Evolutionary conservation across 2,888 invertebrate species (phyloP), one percentile per base, ranked within the genome.

Genomic region (Teleiodes luculella): DNA sequence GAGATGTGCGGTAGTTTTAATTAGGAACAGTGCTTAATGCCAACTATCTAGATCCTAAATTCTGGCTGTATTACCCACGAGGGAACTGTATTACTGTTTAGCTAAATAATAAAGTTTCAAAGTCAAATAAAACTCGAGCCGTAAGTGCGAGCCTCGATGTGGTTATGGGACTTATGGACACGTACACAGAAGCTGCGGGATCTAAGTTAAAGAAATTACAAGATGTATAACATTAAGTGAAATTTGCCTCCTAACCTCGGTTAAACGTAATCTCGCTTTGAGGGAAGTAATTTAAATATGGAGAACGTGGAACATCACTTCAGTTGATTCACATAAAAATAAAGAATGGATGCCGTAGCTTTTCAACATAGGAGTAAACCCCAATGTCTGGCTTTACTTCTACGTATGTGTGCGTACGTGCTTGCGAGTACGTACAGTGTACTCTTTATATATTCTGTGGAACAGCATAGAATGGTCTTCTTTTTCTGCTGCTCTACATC

Each of bases 271-370:
- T 73, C 67, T 61, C 60, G 60, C 65, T 67, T 66, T 66, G 65
- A 70, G 69, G 60, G 66, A 69, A 67, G 69, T 72, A 66, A 70
- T 72, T 74, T 68, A 65, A 71, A 74, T 70, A 68, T 66, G 63
- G 57, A 61, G 61, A 58, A 43, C 4, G 57, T 35, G 18, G 33
- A 13, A 31, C 33, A 18, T 48, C 1, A 10, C 20, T 48, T 35
- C 35, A 20, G 48, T 16, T 20, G 20, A 18, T 31, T 20, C 31
- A 31, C 3, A 13, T 11, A 24, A 24, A 41, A 18, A 4, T 8
- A 1, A n/a, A n/a, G 1, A 41, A 20, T 41, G 18, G 11, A 6
- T 1, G 3, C 10, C 11, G 2, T 6, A 33, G n/a, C 33, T n/a
- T n/a, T n/a, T n/a, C n/a, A n/a, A n/a, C n/a, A n/a, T n/a, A n/a